Evolutionary conservation across 2,113 vertebrate species (phyloP), one percentile per base, ranked within the genome.

Genomic region (Corythornis cristatus): DNA sequence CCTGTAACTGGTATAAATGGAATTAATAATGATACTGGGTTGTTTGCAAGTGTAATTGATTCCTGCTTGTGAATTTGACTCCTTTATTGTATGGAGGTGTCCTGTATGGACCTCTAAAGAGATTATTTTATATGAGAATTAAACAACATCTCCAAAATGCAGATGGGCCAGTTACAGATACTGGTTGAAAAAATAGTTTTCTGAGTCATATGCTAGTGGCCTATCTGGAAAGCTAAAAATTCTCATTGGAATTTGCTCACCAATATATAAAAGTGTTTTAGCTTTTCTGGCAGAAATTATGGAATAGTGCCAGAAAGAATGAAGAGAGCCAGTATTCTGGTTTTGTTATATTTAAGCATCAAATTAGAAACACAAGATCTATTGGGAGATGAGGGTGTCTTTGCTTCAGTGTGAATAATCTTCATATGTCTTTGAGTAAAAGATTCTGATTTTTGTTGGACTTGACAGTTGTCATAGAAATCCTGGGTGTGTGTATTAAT

Each of bases 171-270:
- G 79, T 75, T 58, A 56, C 83, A 90, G 60, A 21, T 88, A 48
- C 15, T 45, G 76, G 23, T 42, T 94, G 86, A 80, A 93, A 89
- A 96, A 95, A 86, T 54, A 90, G 65, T 86, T 84, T 73, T 90
- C 58, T 83, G 91, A 94, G 67, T 95, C 86, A 92, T 93, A 81
- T 93, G 40, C 58, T 66, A 46, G 66, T 37, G 11, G 83, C 87
- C 86, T 70, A n/a, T 87, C 74, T 95, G 54, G 58, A 77, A 54
- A 73, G 64, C 87, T 86, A 89, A 92, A 96, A 93, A 94, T 91
- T 94, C 82, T 91, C 46, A 3, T 51, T 85, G 67, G 56, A 89
- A 51, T 87, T 94, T 70, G 81, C 74, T 93, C 58, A 14, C 51
- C 85, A 67, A 56, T 83, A 70, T 12, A 48, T 75, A 7, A 54